Evolutionary conservation across 1,140 invertebrate species (phyloP).

Genomic region (Andrena cerasifolii): DNA sequence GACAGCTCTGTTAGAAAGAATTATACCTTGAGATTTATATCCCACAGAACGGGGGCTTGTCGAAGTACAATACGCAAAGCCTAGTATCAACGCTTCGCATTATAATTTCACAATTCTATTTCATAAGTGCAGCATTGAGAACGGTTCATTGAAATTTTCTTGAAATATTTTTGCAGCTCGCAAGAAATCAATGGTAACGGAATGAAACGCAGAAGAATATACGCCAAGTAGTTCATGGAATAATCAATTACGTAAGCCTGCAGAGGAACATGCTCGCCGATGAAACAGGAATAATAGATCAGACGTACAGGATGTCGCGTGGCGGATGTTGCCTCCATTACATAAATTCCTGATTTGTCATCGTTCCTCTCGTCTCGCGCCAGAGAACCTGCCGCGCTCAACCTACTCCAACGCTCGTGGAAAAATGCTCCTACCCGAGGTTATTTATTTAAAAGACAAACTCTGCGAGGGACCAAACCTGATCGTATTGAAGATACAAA

Average conservation of each 20-base stretch:
- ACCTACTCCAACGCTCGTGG: not conserved
- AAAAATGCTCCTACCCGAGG: not conserved
- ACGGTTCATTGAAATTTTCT: no score
- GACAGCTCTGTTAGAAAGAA: no score
- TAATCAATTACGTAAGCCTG: slow-evolving; percentile 31
- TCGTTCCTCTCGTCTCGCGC: not conserved
- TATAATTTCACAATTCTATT: no score
- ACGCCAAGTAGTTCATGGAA: not conserved
- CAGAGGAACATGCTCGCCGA: not conserved
- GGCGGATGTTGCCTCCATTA: slow-evolving; percentile 43
- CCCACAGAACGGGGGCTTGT: no score
- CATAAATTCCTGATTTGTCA: slow-evolving; percentile 40
- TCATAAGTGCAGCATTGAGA: no score
- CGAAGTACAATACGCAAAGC: no score
- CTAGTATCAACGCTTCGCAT: no score
- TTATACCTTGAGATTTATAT: no score
- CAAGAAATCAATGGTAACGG: not conserved
- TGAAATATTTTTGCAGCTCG: not conserved
- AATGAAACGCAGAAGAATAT: not conserved
- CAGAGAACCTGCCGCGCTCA: slow-evolving; percentile 1
- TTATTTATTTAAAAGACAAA: slow-evolving; percentile 14
- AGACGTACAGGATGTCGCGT: slow-evolving; percentile 36
- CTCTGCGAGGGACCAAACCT: no score
- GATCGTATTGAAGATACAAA: no score
- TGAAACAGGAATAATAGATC: slow-evolving; percentile 34